These are phyloP conservation scores for Propithecus perrieri DNA, from an alignment of 2,797 vertebrate genomes.

Conservation along the genomic window DNA sequence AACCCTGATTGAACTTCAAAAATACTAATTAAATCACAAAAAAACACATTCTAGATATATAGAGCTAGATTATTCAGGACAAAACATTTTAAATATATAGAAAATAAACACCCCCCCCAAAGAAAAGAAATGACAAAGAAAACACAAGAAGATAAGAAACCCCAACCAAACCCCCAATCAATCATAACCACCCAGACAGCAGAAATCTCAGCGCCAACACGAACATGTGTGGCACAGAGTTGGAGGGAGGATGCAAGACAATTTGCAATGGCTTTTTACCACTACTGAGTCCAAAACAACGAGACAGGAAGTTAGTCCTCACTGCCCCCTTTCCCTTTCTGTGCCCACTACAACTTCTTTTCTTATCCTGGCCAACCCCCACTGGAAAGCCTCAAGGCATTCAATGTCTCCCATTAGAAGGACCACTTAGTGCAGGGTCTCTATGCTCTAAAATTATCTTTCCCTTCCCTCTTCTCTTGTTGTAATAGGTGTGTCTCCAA, in stretches of 20 bases:
- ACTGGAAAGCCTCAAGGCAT: neutral
- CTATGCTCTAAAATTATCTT: neutral
- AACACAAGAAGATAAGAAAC: neutral
- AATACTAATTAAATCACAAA: neutral
- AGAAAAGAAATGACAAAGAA: neutral
- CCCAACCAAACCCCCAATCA: neutral
- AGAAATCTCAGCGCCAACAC: neutral
- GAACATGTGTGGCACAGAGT: neutral
- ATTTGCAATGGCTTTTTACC: neutral
- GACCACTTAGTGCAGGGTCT: neutral
- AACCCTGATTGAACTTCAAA: slow-evolving; percentile 23
- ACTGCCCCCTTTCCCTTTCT: neutral
- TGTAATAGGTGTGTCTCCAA: neutral
- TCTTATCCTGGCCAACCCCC: neutral
- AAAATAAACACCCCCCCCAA: neutral
- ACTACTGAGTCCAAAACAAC: neutral
- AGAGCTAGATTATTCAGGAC: neutral
- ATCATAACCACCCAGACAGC: neutral
- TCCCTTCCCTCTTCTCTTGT: neutral
- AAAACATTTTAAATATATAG: neutral
- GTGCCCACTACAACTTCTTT: neutral
- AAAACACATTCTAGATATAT: neutral
- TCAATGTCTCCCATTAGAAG: neutral
- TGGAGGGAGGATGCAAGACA: neutral
- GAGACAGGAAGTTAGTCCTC: neutral